Base-by-base conservation (phyloP, 2,888 invertebrate species). In the Volucella bombylans region DNA sequence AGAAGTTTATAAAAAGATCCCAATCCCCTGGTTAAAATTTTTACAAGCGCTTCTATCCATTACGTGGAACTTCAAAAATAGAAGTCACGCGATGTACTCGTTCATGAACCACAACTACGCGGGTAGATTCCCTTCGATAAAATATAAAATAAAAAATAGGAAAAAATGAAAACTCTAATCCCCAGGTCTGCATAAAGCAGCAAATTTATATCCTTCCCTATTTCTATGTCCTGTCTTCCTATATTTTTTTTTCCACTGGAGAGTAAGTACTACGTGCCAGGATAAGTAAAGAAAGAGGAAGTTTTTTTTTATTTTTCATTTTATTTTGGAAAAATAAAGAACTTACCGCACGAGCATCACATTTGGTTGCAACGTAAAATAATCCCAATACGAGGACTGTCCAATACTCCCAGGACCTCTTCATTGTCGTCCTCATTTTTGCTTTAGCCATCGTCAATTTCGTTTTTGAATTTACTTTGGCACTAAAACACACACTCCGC, bases 341-440 rank as follows among this genome's bases (percentile, higher is more conserved):
- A 82, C 62, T 82, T 52, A 86, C 86, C 86, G 86, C 86, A 77
- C 86, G 86, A 69, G 86, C 86, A 78, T 86, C 86, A 65, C 86
- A 86, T 65, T 82, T 86, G 43, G 82, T 65, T 71, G 86, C 65
- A 65, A 86, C 59, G 23, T 86, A 86, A 52, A 86, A 82, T 86
- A 86, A 86, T 86, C 86, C 86, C 69, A 86, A 61, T 49, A 86
- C 72, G 49, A 86, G 73, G 31, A 86, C 73, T 52, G 86, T 86
- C 86, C 86, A 86, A 57, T 80, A 78, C 78, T 86, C 77, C 77
- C 69, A 81, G 81, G 85, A 85, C 85, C 47, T 76, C 55, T 81
- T 76, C 76, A 62, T 52, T 12, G 79, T 69, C 43, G 69, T 59
- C 38, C 82, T 83, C 79, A 85, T 80, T 76, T 72, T 81, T 14